phyloP scores from a whole-genome alignment of 1,140 invertebrate species.

The Bombus waltoni region DNA sequence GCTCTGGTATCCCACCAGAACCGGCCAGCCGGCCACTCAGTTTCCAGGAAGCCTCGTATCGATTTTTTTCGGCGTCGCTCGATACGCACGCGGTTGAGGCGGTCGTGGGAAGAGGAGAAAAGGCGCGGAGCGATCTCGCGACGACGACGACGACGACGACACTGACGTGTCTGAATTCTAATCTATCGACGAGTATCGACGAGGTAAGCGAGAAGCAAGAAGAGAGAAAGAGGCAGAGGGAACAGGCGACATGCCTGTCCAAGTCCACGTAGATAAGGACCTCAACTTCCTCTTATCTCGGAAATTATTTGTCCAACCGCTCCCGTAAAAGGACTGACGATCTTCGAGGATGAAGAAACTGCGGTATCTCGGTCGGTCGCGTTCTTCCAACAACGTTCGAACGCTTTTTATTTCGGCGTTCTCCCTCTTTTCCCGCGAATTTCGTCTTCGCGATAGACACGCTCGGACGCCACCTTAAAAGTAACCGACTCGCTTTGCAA shows the following conservation, averaged over 20 bases:
- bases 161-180: slow-evolving; percentile 62
- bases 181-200: slow-evolving; percentile 49
- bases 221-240: neutral
- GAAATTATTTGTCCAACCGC: slow-evolving; percentile 33
- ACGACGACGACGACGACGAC: neutral
- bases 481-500: rapidly evolving
- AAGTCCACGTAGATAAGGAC: slow-evolving; percentile 60
- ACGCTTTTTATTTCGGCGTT: neutral
- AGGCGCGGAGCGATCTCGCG: slow-evolving; percentile 27
- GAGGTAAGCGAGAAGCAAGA: too few relatives aligned
- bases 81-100: slow-evolving; percentile 1
- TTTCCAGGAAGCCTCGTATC: slow-evolving; percentile 50
- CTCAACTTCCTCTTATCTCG: slow-evolving; percentile 32
- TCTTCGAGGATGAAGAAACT: slow-evolving; percentile 2
- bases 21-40: neutral
- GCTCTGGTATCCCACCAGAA: neutral
- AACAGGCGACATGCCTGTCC: slow-evolving; percentile 34
- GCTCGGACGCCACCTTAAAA: too few relatives aligned
- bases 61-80: slow-evolving; percentile 35
- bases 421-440: neutral
- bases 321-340: slow-evolving; percentile 1
- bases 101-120: neutral
- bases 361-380: neutral
- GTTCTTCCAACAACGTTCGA: too few relatives aligned
- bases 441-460: too few relatives aligned